phyloP scores from a whole-genome alignment of 2,888 invertebrate species.

The Phragmatobia fuliginosa region DNA sequence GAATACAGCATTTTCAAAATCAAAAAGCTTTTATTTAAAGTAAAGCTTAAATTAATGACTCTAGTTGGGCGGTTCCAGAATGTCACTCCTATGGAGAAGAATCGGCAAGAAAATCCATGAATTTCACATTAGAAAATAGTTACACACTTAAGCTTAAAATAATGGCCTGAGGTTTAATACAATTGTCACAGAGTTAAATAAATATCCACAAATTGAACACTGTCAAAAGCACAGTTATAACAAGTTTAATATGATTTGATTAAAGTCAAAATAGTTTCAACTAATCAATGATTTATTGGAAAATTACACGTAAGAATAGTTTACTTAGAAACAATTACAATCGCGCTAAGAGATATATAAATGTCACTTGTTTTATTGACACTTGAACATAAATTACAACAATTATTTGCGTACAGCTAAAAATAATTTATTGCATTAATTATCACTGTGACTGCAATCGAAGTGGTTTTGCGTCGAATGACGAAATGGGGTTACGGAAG shows the following conservation, averaged over 20 bases:
- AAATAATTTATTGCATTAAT: slow-evolving; percentile 36
- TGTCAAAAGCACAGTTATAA: neutral
- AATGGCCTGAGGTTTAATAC: too few species aligned
- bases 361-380: slow-evolving; percentile 48
- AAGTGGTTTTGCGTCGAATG: neutral
- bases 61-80: too few species aligned
- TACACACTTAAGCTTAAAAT: too few species aligned
- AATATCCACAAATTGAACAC: neutral
- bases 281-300: slow-evolving; percentile 1
- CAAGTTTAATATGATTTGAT: slow-evolving; percentile 1
- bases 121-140: too few species aligned
- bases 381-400: slow-evolving; percentile 36
- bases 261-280: neutral
- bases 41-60: too few species aligned
- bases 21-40: too few species aligned
- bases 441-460: slow-evolving; percentile 11
- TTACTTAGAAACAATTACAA: slow-evolving; percentile 24
- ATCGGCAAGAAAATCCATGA: too few species aligned
- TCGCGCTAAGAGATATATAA: slow-evolving; percentile 32
- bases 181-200: too few species aligned
- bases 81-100: too few species aligned
- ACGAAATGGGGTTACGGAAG: neutral
- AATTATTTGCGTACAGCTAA: slow-evolving; percentile 39
- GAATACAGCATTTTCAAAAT: too few species aligned
- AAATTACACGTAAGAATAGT: neutral